These are phyloP conservation scores for Arctia plantaginis DNA, from an alignment of 2,888 invertebrate genomes.

Conservation along the genomic window DNA sequence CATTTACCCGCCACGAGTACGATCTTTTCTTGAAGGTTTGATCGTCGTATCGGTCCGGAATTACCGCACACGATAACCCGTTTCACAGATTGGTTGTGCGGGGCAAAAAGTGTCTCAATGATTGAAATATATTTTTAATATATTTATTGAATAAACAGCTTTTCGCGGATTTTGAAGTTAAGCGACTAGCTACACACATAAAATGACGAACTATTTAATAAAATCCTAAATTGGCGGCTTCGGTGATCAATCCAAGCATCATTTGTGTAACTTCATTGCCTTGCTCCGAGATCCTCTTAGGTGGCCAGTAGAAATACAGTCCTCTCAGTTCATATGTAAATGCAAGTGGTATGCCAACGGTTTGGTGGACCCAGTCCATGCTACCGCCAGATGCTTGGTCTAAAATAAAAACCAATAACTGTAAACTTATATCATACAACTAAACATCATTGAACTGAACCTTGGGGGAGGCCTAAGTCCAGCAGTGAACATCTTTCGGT, in stretches of 20 bases:
- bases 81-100: too few species aligned
- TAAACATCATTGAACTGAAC: too few species aligned
- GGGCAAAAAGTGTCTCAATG: too few species aligned
- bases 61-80: too few species aligned
- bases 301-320: conserved; percentile 89
- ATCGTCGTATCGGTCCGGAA: too few species aligned
- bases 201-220: conserved; percentile 46
- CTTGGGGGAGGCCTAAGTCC: too few species aligned
- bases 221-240: conserved; percentile 80
- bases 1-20: too few species aligned
- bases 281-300: conserved; percentile 88
- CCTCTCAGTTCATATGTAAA: conserved; percentile 90
- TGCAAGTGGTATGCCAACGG: conserved; percentile 83
- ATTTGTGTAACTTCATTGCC: conserved; percentile 89
- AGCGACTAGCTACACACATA: too few species aligned
- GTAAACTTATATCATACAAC: neutral
- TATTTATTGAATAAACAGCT: neutral
- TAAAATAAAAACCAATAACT: conserved; percentile 38
- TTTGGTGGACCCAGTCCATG: conserved; percentile 88
- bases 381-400: conserved; percentile 87
- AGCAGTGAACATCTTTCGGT: too few species aligned
- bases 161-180: too few species aligned
- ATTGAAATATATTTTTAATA: too few species aligned
- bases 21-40: too few species aligned
- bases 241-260: conserved; percentile 82